Evolutionary conservation across 64 coral and sea anemone species (phyloP).

Genomic region (Pocillopora damicornis): DNA sequence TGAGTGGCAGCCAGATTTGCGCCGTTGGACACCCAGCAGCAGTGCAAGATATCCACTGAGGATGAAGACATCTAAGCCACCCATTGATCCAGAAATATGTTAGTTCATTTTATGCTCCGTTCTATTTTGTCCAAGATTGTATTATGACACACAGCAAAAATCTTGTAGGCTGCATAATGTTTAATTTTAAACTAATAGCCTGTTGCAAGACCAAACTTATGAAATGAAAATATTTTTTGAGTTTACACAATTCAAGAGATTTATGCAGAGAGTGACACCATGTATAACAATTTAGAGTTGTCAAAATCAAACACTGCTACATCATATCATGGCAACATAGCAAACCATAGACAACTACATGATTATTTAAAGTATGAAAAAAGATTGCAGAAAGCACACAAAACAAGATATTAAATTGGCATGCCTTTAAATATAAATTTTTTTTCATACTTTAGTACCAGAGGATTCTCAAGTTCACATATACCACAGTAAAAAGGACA

Average conservation of each 20-base stretch:
- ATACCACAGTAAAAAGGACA: conserved; percentile 44
- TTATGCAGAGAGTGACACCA: too few relatives aligned
- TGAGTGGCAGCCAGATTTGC: conserved; percentile 38
- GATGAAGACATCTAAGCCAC: conserved; percentile 34
- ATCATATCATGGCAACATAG: too few relatives aligned
- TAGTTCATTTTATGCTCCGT: conserved; percentile 12
- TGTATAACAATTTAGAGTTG: too few relatives aligned
- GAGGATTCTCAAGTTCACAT: conserved; percentile 55
- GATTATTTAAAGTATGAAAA: too few relatives aligned
- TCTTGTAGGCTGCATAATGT: too few relatives aligned
- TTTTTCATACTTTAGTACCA: not conserved
- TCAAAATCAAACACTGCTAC: too few relatives aligned
- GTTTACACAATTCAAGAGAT: too few relatives aligned
- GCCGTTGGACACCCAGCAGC: conserved; percentile 49
- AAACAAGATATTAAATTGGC: not conserved
- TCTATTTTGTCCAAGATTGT: not conserved
- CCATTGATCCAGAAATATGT: conserved; percentile 74
- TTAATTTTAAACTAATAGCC: too few relatives aligned
- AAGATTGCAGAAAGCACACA: too few relatives aligned
- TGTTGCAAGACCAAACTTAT: too few relatives aligned
- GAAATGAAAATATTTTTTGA: too few relatives aligned
- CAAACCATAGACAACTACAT: too few relatives aligned
- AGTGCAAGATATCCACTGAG: conserved; percentile 74
- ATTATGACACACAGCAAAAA: not conserved
- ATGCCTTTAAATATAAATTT: not conserved